Conservation (phyloP, 2,797 vertebrate genomes). For the Melanotaenia nigrans region DNA sequence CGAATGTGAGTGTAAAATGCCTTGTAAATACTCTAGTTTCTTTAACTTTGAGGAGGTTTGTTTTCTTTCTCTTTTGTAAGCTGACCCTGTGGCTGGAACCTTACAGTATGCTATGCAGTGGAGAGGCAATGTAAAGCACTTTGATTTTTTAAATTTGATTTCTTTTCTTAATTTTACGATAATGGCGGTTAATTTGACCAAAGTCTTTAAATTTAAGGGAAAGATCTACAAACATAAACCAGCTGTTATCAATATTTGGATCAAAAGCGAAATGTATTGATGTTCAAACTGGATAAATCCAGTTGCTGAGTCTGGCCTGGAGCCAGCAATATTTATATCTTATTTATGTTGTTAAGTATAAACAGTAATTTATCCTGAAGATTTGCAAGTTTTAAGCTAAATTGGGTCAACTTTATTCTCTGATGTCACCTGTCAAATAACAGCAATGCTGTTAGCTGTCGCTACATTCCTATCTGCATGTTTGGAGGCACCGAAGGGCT, state of each 20-base stretch:
- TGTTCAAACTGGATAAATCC: slow-evolving; percentile 23
- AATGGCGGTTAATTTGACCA: slow-evolving; percentile 13
- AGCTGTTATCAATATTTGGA: slow-evolving; percentile 8
- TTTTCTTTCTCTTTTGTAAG: slow-evolving; percentile 30
- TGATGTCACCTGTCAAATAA: slow-evolving; percentile 26
- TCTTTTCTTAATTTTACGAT: slow-evolving; percentile 3
- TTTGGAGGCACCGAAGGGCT: slow-evolving; percentile 65
- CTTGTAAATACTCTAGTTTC: slow-evolving; percentile 74
- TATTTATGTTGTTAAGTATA: slow-evolving; percentile 58
- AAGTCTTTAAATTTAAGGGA: slow-evolving; percentile 35
- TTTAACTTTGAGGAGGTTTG: slow-evolving; percentile 39
- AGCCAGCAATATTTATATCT: slow-evolving; percentile 66
- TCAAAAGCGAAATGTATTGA: slow-evolving; percentile 7
- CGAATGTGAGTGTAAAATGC: slow-evolving; percentile 24
- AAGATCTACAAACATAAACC: slow-evolving; percentile 5
- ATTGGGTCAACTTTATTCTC: slow-evolving; percentile 19
- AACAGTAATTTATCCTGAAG: slow-evolving; percentile 33
- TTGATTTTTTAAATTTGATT: slow-evolving; percentile 1
- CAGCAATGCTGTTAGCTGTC: slow-evolving; percentile 33
- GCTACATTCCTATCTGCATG: slow-evolving; percentile 70
- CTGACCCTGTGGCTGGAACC: slow-evolving; percentile 38
- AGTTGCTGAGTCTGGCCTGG: slow-evolving; percentile 63
- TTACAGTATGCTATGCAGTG: slow-evolving; percentile 47
- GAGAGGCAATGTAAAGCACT: slow-evolving; percentile 28
- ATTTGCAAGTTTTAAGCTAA: slow-evolving; percentile 35